Conservation (phyloP, 2,113 vertebrate species). For the Hemiprocne comata region DNA sequence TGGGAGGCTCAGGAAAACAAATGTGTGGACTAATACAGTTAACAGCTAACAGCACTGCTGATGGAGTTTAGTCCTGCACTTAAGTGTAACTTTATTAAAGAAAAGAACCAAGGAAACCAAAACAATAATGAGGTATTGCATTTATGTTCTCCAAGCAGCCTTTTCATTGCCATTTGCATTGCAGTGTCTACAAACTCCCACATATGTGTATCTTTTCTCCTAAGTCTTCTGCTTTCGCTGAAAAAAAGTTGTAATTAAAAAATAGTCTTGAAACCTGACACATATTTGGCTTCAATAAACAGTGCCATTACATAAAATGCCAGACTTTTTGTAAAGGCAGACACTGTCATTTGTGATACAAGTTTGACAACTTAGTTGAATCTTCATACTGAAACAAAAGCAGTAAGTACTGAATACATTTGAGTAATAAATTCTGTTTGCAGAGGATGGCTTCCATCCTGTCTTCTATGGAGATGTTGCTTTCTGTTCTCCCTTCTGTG, state of each 20-base stretch:
- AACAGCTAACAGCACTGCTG: neutral
- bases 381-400: neutral
- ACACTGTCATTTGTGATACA: conserved; percentile 12
- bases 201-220: neutral
- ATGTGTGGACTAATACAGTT: neutral
- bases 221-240: conserved; percentile 17
- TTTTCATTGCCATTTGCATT: conserved; percentile 27
- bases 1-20: neutral
- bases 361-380: conserved; percentile 17
- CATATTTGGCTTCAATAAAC: conserved; percentile 54
- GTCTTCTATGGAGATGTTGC: neutral
- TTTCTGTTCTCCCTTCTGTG: neutral
- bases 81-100: neutral
- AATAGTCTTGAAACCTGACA: conserved; percentile 40
- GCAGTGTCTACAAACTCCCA: conserved; percentile 10
- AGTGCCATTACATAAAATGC: conserved; percentile 27
- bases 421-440: neutral
- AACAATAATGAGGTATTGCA: neutral
- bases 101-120: neutral
- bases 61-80: neutral
- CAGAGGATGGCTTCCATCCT: neutral
- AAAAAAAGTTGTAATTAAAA: conserved; percentile 46
- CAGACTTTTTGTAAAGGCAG: neutral
- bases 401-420: neutral
- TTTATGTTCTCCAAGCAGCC: neutral